phyloP scores from a whole-genome alignment of 2,797 vertebrate species.

The Hozukius guyotensis region DNA sequence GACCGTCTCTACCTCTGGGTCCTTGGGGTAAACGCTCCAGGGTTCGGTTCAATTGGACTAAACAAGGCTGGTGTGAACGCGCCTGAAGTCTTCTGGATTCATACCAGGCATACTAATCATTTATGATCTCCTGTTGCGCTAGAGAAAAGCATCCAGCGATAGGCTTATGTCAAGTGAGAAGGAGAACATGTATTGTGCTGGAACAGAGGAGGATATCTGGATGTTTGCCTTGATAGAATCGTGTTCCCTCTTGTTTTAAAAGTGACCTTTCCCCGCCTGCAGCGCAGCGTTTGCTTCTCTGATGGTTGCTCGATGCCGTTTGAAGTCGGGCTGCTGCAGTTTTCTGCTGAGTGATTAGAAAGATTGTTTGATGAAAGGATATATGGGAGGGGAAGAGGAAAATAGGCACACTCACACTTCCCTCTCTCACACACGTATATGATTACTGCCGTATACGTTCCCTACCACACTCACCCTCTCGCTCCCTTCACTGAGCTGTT shows the following conservation, averaged over 20 bases:
- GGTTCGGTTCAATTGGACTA: not conserved
- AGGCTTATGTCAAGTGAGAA: not conserved
- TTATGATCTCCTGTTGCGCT: not conserved
- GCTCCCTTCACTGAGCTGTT: slow-evolving; percentile 13
- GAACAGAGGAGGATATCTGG: not conserved
- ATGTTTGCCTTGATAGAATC: slow-evolving; percentile 16
- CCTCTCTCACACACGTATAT: not conserved
- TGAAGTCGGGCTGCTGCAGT: slow-evolving; percentile 49
- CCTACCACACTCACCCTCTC: not conserved
- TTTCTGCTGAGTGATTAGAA: slow-evolving; percentile 58
- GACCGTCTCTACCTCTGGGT: too few relatives aligned
- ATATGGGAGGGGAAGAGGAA: not conserved
- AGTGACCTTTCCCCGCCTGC: slow-evolving; percentile 46
- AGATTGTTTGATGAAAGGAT: slow-evolving; percentile 55
- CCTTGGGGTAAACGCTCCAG: not conserved
- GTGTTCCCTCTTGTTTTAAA: slow-evolving; percentile 47
- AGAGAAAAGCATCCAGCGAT: not conserved
- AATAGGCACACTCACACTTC: not conserved
- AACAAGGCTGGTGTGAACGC: not conserved
- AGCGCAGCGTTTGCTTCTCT: slow-evolving; percentile 13
- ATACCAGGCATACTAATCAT: not conserved
- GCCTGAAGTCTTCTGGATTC: not conserved
- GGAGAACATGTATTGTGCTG: not conserved
- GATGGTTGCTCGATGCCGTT: slow-evolving; percentile 44
- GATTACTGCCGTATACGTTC: not conserved